A percentile compares a stretch with the other conserved stretches of the same genome.
phyloP scores from a whole-genome alignment of 2,888 invertebrate genomes.

The Octodonta nipae region DNA sequence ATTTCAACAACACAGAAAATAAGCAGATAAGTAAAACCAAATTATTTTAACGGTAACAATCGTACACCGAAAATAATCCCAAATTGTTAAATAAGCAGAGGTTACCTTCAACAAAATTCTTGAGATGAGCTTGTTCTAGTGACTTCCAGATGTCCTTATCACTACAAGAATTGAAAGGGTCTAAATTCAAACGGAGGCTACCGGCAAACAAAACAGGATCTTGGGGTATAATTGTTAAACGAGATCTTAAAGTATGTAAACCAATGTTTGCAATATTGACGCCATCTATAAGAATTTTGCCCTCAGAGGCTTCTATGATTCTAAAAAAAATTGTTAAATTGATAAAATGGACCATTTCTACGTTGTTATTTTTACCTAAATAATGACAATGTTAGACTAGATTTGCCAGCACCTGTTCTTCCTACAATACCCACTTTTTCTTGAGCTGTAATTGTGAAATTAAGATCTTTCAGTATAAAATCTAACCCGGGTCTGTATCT shows the following conservation, averaged over 20 bases:
- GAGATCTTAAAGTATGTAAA: conserved; percentile 69
- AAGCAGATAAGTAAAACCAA: no score
- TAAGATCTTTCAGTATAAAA: conserved; percentile 68
- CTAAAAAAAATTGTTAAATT: conserved; percentile 42
- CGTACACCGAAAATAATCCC: no score
- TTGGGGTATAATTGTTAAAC: conserved; percentile 77
- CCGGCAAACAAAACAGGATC: conserved; percentile 93
- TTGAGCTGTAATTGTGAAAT: conserved; percentile 62
- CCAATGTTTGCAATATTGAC: conserved; percentile 69
- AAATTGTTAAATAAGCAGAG: no score
- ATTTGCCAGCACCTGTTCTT: conserved; percentile 84
- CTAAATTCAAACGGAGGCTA: conserved; percentile 76
- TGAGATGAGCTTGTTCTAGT: conserved; percentile 79
- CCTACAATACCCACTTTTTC: conserved; percentile 88
- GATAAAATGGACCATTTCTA: no score
- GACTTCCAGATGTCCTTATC: conserved; percentile 81
- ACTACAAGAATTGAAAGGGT: conserved; percentile 65
- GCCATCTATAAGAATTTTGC: conserved; percentile 71
- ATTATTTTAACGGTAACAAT: no score
- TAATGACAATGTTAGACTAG: conserved; percentile 72
- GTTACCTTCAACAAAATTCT: conserved; percentile 59
- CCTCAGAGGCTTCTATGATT: conserved; percentile 72
- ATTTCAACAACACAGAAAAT: no score
- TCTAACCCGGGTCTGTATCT: conserved; percentile 78
- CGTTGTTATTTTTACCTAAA: conserved; percentile 51